These are phyloP conservation scores for Junonia oenone DNA, from an alignment of 2,888 invertebrate genomes.

Conservation along the genomic window DNA sequence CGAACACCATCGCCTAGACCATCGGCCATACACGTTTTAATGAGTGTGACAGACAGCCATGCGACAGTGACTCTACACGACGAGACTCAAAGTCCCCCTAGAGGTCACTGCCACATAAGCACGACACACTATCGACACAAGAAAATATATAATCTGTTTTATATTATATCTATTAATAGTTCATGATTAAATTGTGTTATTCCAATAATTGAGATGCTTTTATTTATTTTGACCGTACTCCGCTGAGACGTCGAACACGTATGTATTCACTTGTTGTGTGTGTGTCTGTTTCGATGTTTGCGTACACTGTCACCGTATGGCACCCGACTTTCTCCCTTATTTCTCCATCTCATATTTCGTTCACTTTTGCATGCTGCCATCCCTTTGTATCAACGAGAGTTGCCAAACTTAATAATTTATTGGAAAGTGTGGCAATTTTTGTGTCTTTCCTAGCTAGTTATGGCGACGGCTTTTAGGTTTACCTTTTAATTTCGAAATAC, in stretches of 20 bases:
- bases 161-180: slow-evolving; percentile 74
- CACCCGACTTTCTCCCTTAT: slow-evolving; percentile 54
- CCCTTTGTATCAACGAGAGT: slow-evolving; percentile 21
- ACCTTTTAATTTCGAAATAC: slow-evolving; percentile 5
- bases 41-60: slow-evolving; percentile 66
- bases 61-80: slow-evolving; percentile 61
- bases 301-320: slow-evolving; percentile 71
- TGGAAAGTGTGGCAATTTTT: slow-evolving; percentile 9
- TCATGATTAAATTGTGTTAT: slow-evolving; percentile 80
- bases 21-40: slow-evolving; percentile 64
- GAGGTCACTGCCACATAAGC: slow-evolving; percentile 68
- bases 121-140: slow-evolving; percentile 73
- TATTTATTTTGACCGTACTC: slow-evolving; percentile 78
- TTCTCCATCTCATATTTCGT: slow-evolving; percentile 57
- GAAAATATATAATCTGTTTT: slow-evolving; percentile 75
- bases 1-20: slow-evolving; percentile 68
- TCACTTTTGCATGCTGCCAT: slow-evolving; percentile 65
- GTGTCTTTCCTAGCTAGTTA: slow-evolving; percentile 7
- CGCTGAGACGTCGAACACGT: slow-evolving; percentile 77
- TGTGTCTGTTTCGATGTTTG: slow-evolving; percentile 77
- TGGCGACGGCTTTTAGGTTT: slow-evolving; percentile 23
- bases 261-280: slow-evolving; percentile 76
- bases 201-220: slow-evolving; percentile 78
- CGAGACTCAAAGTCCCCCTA: slow-evolving; percentile 39
- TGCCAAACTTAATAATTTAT: neutral